A percentile compares a stretch with the other conserved stretches of the same genome.
phyloP scores from a whole-genome alignment of 2,888 invertebrate species.

The Epicampocera succincta region DNA sequence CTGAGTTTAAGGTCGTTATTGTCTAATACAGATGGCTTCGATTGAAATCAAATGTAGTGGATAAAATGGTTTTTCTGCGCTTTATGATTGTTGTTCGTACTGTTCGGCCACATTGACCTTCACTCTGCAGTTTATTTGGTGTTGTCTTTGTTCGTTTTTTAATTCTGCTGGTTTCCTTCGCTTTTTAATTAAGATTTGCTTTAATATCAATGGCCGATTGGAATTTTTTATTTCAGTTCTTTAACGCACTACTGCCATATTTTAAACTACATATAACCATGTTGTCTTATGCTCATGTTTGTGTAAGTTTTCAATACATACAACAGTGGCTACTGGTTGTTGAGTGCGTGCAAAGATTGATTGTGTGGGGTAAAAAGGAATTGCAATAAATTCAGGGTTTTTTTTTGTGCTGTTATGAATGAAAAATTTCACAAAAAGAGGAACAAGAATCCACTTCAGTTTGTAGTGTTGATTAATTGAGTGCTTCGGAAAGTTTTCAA shows the following conservation, averaged over 20 bases:
- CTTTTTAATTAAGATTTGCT: constrained; percentile 24
- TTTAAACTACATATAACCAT: background rate
- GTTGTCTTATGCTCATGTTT: background rate
- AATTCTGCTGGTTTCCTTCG: background rate
- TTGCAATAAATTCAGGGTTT: too few species aligned
- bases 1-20: constrained; percentile 28
- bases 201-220: constrained; percentile 9
- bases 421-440: too few species aligned
- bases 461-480: too few species aligned
- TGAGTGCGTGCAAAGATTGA: too few species aligned
- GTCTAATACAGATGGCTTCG: constrained; percentile 26
- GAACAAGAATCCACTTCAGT: too few species aligned
- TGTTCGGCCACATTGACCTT: constrained; percentile 27
- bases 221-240: constrained; percentile 13
- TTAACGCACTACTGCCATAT: background rate
- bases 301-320: too few species aligned
- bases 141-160: background rate
- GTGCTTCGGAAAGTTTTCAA: too few species aligned
- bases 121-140: background rate
- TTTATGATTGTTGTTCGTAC: background rate
- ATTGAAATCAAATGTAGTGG: constrained; percentile 24
- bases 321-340: too few species aligned
- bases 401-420: too few species aligned
- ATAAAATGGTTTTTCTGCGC: background rate
- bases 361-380: too few species aligned